phyloP scores from a whole-genome alignment of 2,888 invertebrate genomes.

The Pseudanteris insignis region DNA sequence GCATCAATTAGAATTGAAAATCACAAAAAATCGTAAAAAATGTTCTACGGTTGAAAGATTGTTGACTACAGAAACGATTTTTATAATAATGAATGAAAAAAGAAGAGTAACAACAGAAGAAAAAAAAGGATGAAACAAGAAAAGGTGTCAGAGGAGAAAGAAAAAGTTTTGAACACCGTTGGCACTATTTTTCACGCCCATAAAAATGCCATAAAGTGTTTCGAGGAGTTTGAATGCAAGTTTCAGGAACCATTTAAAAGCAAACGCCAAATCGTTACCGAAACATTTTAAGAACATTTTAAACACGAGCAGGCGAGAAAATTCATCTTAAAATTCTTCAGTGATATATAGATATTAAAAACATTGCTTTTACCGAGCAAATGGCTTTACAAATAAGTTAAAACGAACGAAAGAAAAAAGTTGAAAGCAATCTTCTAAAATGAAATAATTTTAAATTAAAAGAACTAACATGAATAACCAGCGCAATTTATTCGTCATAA shows the following conservation, averaged over 20 bases:
- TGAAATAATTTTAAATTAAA: not conserved
- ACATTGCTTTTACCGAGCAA: constrained; percentile 21
- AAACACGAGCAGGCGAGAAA: constrained; percentile 20
- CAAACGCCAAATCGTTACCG: constrained; percentile 34
- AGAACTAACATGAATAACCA: too few relatives aligned
- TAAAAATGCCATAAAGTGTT: constrained; percentile 42
- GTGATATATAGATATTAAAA: constrained; percentile 37
- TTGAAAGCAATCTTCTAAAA: not conserved
- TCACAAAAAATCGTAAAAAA: too few relatives aligned
- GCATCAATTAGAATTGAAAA: too few relatives aligned
- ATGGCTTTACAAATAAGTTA: constrained; percentile 10
- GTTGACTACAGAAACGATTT: too few relatives aligned
- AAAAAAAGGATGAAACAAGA: too few relatives aligned
- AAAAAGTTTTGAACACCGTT: constrained; percentile 32
- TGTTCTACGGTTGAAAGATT: too few relatives aligned
- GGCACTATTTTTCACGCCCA: constrained; percentile 41
- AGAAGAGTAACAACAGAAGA: too few relatives aligned
- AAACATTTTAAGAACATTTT: constrained; percentile 30
- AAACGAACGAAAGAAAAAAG: constrained; percentile 6
- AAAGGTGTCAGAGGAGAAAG: too few relatives aligned
- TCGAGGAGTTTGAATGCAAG: constrained; percentile 40
- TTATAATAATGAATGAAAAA: too few relatives aligned
- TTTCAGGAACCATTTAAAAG: constrained; percentile 42
- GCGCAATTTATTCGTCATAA: too few relatives aligned
- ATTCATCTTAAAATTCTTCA: constrained; percentile 24